These are phyloP conservation scores for Conistra vaccinii DNA, from an alignment of 2,888 invertebrate genomes.

Conservation along the genomic window DNA sequence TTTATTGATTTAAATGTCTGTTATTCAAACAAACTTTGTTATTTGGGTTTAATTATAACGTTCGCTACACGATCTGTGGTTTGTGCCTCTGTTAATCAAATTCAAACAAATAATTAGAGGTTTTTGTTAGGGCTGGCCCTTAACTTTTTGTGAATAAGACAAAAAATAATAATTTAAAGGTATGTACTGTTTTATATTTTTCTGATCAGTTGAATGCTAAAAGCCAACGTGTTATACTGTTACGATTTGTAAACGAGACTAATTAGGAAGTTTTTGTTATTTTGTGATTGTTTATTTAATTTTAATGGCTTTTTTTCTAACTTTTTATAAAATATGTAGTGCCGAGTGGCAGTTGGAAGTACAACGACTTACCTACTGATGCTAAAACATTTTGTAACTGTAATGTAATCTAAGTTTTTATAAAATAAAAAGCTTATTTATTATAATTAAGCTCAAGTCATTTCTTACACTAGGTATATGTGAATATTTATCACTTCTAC, in stretches of 20 bases:
- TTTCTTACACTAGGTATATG: not conserved
- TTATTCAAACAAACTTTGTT: constrained; percentile 49
- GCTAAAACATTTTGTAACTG: no score
- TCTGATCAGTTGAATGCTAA: not conserved
- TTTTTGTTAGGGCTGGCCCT: constrained; percentile 7
- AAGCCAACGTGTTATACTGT: not conserved
- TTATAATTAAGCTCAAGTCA: no score
- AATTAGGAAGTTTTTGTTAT: not conserved
- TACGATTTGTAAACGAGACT: not conserved
- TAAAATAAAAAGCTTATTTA: no score
- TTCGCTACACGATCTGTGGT: constrained; percentile 31
- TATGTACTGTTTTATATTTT: not conserved
- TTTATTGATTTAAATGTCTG: constrained; percentile 67
- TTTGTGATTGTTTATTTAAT: not conserved
- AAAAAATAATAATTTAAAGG: not conserved
- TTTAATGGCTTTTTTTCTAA: no score
- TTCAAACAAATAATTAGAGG: constrained; percentile 29
- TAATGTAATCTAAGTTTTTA: no score
- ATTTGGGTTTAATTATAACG: constrained; percentile 49
- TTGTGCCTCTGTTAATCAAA: constrained; percentile 34
- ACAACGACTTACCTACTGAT: no score
- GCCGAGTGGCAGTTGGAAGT: no score
- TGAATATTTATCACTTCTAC: not conserved
- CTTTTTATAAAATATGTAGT: no score
- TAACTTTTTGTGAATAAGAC: not conserved